Conservation (phyloP, 2,888 invertebrate species). For the Noctua comes region DNA sequence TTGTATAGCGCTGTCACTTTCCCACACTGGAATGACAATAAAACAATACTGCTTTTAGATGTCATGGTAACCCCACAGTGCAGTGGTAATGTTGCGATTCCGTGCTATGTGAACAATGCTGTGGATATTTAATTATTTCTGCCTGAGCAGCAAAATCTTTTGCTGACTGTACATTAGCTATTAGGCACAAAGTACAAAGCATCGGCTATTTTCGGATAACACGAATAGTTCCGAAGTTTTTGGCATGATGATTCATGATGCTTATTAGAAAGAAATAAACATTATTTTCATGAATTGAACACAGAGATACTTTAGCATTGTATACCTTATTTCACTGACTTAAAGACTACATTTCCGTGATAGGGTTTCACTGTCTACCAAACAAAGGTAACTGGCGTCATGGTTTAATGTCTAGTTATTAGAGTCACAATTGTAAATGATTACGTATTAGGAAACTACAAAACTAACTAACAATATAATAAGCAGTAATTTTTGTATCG, state of each 20-base stretch:
- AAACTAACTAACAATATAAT: not conserved
- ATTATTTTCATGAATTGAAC: constrained; percentile 15
- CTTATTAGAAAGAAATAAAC: constrained; percentile 48
- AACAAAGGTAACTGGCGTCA: not conserved
- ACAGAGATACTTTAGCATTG: not conserved
- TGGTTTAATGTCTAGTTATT: constrained; percentile 12
- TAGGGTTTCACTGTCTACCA: not conserved
- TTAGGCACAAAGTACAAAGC: constrained; percentile 34
- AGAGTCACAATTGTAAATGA: constrained; percentile 1
- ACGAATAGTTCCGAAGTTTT: constrained; percentile 39
- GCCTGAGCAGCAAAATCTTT: constrained; percentile 1
- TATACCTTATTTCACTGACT: not conserved
- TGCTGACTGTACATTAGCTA: constrained; percentile 25
- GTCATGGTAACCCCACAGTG: no score
- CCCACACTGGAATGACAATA: no score
- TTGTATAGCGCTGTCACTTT: no score
- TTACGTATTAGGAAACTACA: not conserved
- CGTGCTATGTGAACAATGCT: not conserved
- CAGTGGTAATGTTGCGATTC: not conserved
- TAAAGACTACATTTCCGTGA: not conserved
- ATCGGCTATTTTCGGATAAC: constrained; percentile 37
- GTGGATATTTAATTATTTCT: no score
- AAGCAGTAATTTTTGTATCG: not conserved
- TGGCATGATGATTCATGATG: constrained; percentile 39
- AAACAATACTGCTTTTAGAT: no score